Percentiles rank a stretch among this genome's conserved stretches.
phyloP scores from a whole-genome alignment of 2,113 vertebrate genomes.

The Mola mola region DNA sequence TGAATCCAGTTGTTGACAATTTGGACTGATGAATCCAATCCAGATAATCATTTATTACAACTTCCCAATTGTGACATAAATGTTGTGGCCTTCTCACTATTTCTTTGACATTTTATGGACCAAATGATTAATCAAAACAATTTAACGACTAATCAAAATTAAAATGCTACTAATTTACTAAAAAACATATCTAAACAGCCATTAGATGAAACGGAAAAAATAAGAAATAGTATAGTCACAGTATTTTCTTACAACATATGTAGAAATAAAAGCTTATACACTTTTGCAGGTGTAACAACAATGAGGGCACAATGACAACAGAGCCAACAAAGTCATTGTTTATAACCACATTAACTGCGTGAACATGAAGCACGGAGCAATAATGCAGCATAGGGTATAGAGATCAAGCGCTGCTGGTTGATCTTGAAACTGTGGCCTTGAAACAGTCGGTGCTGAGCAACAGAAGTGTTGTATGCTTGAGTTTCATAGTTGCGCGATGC shows the following conservation, averaged over 20 bases:
- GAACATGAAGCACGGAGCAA: neutral
- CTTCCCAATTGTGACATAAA: too few species aligned
- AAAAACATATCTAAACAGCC: too few species aligned
- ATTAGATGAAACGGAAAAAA: too few species aligned
- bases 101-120: neutral
- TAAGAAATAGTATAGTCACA: too few species aligned
- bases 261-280: too few species aligned
- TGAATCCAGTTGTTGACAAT: too few species aligned
- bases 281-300: neutral
- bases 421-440: neutral
- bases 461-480: neutral
- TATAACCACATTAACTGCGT: neutral
- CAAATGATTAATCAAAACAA: neutral
- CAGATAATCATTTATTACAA: too few species aligned
- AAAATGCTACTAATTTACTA: too few species aligned
- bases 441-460: neutral
- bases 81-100: too few species aligned
- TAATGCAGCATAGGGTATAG: neutral
- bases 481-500: neutral
- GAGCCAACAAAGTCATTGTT: neutral
- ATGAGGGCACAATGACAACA: neutral
- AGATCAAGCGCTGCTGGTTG: neutral
- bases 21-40: too few species aligned
- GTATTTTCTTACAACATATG: too few species aligned
- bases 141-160: too few species aligned